Evolutionary conservation across 2,888 invertebrate species (phyloP).

Genomic region (Apodemia zela): DNA sequence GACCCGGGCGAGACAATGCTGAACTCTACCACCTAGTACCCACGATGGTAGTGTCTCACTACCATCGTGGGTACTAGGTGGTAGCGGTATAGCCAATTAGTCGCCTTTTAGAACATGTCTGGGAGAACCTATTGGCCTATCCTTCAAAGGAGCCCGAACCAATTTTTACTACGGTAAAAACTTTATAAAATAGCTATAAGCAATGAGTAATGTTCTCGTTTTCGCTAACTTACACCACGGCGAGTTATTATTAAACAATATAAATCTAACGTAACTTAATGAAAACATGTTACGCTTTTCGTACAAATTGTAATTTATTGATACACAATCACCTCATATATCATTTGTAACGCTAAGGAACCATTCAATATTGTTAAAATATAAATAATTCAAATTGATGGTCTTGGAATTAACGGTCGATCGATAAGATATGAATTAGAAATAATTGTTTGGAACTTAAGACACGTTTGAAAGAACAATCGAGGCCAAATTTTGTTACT

Average conservation of each 20-base stretch:
- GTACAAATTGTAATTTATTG: conserved; percentile 14
- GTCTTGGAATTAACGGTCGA: conserved; percentile 1
- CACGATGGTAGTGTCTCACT: too few species aligned
- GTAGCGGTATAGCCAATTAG: too few species aligned
- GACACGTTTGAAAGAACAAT: background rate
- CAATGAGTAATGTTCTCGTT: background rate
- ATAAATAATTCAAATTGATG: conserved; percentile 15
- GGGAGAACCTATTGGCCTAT: too few species aligned
- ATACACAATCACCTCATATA: conserved; percentile 13
- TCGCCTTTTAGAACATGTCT: too few species aligned
- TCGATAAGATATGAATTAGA: conserved; percentile 10
- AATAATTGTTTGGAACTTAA: conserved; percentile 2
- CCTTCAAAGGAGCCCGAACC: too few species aligned
- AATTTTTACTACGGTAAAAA: background rate
- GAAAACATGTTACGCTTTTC: conserved; percentile 12
- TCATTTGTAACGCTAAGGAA: conserved; percentile 14
- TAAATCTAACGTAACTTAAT: conserved; percentile 7
- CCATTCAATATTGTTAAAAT: conserved; percentile 13
- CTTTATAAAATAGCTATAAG: background rate
- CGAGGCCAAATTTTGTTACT: background rate
- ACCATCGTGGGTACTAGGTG: too few species aligned
- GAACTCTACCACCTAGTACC: too few species aligned
- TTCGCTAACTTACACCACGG: background rate
- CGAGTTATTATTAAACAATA: conserved; percentile 9
- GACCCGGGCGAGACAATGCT: too few species aligned